Base-by-base conservation (phyloP, 2,113 vertebrate genomes). In the Falco punctatus region DNA sequence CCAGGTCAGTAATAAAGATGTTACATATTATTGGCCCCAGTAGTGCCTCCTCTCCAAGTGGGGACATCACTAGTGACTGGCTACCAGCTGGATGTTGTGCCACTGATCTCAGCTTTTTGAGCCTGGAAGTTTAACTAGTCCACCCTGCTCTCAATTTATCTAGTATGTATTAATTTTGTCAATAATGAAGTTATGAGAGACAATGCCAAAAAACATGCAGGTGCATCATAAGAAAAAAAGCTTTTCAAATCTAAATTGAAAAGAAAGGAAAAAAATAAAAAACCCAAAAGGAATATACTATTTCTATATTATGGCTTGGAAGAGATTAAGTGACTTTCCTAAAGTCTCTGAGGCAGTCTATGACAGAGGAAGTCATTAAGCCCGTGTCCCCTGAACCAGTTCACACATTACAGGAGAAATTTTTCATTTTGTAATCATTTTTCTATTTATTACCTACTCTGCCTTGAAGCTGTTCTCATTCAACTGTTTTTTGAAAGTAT, bases 371-470 rank as follows among this genome's bases (percentile, higher is more conserved):
- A 89, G 73, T 93, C 81, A 94, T 96, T 94, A 94, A 95, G 46
- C 3, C 30, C 35, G 51, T 46, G 65, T 92, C 73, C 81, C 73
- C 83, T 75, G 44, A 87, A 94, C 61, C 44, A 78, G 46, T 79
- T 94, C 57, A 89, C 78, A 84, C 62, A 87, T 81, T 73, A 80
- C 23, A 91, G 88, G 95, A 51, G 58, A 89, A 92, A 40, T 54
- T 92, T 94, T 94, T 71, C 69, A 91, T 93, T 95, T 93, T 91
- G 70, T 81, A 96, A 87, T 86, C 8, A 84, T 94, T 94, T 95
- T 93, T 91, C 58, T 94, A 94, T 94, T 94, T 96, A 96, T 96
- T 95, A 95, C 58, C 15, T 84, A 52, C 55, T 89, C 73, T 91
- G 70, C 83, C 89, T 96, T 92, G 58, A 89, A 96, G 66, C 84